Evolutionary conservation across 2,797 vertebrate genomes (phyloP).

Genomic region (Pseudotriccus pelzelni): DNA sequence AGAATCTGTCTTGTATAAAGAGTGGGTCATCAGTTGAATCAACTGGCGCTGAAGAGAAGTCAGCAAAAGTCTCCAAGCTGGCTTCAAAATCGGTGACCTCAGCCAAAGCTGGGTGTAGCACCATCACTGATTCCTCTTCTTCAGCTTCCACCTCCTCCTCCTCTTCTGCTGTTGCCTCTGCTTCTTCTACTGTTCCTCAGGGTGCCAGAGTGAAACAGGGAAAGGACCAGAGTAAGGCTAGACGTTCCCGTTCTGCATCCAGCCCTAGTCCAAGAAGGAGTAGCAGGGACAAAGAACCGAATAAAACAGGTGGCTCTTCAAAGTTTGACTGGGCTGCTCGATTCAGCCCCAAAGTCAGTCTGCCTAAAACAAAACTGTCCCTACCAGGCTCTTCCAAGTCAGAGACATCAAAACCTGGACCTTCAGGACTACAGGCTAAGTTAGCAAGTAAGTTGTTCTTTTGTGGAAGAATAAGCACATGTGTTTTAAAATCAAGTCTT

Average conservation of each 20-base stretch:
- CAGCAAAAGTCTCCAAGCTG: conserved; percentile 99
- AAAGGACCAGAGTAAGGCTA: conserved; percentile 97
- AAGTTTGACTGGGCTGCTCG: conserved; percentile 99
- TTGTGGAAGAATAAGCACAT: neutral
- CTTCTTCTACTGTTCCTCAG: conserved; percentile 85
- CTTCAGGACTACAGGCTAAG: conserved; percentile 99
- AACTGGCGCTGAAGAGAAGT: conserved; percentile 91
- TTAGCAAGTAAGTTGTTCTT: conserved; percentile 92
- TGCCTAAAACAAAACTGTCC: conserved; percentile 99
- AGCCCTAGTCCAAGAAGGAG: conserved; percentile 97
- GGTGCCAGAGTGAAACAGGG: conserved; percentile 97
- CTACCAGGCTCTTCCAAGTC: conserved; percentile 97
- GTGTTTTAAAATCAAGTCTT: neutral
- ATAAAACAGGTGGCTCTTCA: conserved; percentile 92
- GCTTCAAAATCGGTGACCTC: conserved; percentile 99
- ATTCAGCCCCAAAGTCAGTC: conserved; percentile 98
- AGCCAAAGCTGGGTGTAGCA: conserved; percentile 99
- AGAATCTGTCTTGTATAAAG: conserved; percentile 88
- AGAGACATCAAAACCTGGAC: conserved; percentile 99
- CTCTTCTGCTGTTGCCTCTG: conserved; percentile 90
- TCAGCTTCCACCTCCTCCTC: conserved; percentile 97
- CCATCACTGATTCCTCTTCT: conserved; percentile 97
- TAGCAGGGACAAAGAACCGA: conserved; percentile 92
- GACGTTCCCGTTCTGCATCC: conserved; percentile 95
- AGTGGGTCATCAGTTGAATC: conserved; percentile 89